Conservation (phyloP, 2,888 invertebrate genomes). For the Melanostoma mellinum region DNA sequence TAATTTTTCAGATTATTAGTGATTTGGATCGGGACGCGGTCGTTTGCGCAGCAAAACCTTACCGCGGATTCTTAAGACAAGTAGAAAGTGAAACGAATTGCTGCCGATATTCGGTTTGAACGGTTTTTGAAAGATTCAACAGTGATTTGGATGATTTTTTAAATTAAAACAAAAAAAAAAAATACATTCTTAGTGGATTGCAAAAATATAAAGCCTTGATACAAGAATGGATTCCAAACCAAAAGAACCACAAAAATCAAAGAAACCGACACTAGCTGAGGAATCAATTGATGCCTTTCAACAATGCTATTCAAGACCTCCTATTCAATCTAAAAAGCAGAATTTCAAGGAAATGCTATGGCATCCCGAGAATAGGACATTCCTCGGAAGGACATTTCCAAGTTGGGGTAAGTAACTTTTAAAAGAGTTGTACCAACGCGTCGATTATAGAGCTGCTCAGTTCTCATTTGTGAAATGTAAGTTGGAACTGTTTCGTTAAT, state of each 20-base stretch:
- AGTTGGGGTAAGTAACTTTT: constrained; percentile 90
- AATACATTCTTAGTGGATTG: not conserved
- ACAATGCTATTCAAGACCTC: constrained; percentile 86
- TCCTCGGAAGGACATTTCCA: constrained; percentile 89
- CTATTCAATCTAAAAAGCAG: constrained; percentile 84
- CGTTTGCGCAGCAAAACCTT: constrained; percentile 65
- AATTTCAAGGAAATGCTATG: constrained; percentile 87
- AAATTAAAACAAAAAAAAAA: not conserved
- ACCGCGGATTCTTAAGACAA: constrained; percentile 57
- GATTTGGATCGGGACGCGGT: constrained; percentile 70
- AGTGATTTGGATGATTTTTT: constrained; percentile 29
- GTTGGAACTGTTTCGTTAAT: too few species aligned
- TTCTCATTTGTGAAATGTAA: too few species aligned
- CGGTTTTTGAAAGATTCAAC: not conserved
- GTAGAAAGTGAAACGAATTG: constrained; percentile 40
- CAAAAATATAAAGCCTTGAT: not conserved
- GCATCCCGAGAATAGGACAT: constrained; percentile 88
- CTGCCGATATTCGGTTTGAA: constrained; percentile 27
- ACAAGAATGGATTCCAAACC: constrained; percentile 8
- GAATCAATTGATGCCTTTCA: constrained; percentile 85
- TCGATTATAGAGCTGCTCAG: too few species aligned
- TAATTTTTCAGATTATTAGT: constrained; percentile 72
- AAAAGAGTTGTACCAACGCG: not conserved
- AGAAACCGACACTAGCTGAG: constrained; percentile 82
- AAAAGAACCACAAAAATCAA: constrained; percentile 61